Evolutionary conservation across 2,888 invertebrate species (phyloP).

Genomic region (Carabus problematicus): DNA sequence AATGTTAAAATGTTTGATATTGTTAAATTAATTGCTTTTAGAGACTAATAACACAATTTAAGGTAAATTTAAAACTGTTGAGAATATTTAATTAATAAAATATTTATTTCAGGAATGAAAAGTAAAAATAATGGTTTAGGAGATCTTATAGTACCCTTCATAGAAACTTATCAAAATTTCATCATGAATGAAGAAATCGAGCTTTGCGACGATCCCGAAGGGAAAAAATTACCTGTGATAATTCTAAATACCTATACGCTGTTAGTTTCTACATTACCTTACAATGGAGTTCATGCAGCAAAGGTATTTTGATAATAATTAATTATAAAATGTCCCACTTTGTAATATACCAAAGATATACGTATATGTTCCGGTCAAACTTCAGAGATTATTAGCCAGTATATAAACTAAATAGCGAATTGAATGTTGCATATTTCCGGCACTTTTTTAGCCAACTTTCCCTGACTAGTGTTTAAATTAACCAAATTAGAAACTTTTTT

Average conservation of each 20-base stretch:
- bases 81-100: constrained; percentile 25
- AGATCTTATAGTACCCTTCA: constrained; percentile 47
- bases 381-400: too few species aligned
- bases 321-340: too few species aligned
- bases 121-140: constrained; percentile 46
- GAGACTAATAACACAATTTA: background rate
- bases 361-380: too few species aligned
- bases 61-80: constrained; percentile 27
- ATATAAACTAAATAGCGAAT: too few species aligned
- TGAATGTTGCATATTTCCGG: too few species aligned
- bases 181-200: constrained; percentile 54
- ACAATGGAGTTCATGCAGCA: constrained; percentile 11
- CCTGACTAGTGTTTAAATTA: too few species aligned
- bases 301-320: constrained; percentile 16
- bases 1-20: too few species aligned
- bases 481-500: too few species aligned
- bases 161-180: constrained; percentile 53
- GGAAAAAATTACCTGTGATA: constrained; percentile 52
- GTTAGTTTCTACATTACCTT: constrained; percentile 28
- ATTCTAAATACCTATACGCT: constrained; percentile 51
- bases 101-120: constrained; percentile 44
- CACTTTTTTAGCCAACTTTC: too few species aligned
- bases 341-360: too few species aligned
- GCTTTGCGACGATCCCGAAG: constrained; percentile 53
- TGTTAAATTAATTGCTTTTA: too few species aligned